Base-by-base conservation (phyloP, 2,113 vertebrate genomes). In the Malurus cyaneus region DNA sequence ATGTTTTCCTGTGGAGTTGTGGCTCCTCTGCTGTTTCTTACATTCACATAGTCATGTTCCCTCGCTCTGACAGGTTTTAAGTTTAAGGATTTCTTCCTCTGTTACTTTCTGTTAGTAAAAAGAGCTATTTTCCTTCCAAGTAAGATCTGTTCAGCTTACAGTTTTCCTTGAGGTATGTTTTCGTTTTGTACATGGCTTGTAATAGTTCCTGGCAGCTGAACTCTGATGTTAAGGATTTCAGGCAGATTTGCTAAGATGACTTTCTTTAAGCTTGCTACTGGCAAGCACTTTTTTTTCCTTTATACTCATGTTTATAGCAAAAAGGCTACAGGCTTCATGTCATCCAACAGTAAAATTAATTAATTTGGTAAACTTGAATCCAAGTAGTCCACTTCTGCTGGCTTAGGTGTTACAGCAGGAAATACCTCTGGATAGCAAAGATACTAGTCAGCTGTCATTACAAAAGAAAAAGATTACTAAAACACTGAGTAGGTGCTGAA, bases 41-140 rank as follows among this genome's bases (percentile, higher is more conserved):
- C 14, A 12, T 92, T 88, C 71, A 71, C 14, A 21, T 66, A 62
- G 65, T 80, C 59, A 18, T 32, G 19, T 67, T 89, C 4, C 3
- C 54, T 88, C 17, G 21, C 70, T 94, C 67, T 24, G 26, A 73
- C 49, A 57, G 41, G 29, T 86, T 90, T 94, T 94, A 88, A 93
- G 59, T 46, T 76, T 77, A 69, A 94, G 34, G 54, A 76, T 92
- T 82, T 29, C 60, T 89, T 88, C 28, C 49, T 81, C 36, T 85
- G 61, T 80, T 95, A 80, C 52, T 77, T 90, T 91, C 25, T 93
- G n/a, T 77, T 80, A 83, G 60, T 65, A 83, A 69, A 82, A 93
- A 77, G 26, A 76, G 26, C 18, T 89, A 11, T 69, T 94, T 93
- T 84, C 57, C 23, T 92, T 95, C 70, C 53, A 76, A 71, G 60